phyloP scores from a whole-genome alignment of 2,888 invertebrate species.

The Hololepta plana region DNA sequence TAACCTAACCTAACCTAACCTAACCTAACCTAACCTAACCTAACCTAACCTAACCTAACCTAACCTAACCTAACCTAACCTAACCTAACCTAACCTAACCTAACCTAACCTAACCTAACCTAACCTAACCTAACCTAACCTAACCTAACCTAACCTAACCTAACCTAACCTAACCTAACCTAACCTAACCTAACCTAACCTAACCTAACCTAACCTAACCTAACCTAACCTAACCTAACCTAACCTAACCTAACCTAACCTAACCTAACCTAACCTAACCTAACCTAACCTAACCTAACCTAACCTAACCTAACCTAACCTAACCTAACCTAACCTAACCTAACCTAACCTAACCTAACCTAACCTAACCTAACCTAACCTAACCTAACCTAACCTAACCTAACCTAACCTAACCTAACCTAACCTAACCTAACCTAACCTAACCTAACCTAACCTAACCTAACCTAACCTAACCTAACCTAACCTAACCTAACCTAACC shows the following conservation, averaged over 20 bases:
- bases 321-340: conserved; percentile 8
- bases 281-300: conserved; percentile 7
- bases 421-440: too few species aligned
- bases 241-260: conserved; percentile 10
- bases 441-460: too few species aligned
- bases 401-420: too few species aligned
- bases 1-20: conserved; percentile 9
- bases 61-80: conserved; percentile 9
- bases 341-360: conserved; percentile 8
- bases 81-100: conserved; percentile 8
- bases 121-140: conserved; percentile 10
- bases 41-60: conserved; percentile 9
- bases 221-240: too few species aligned
- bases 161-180: conserved; percentile 11
- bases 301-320: conserved; percentile 8
- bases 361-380: too few species aligned
- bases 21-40: conserved; percentile 7
- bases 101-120: conserved; percentile 8
- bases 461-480: too few species aligned
- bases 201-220: conserved; percentile 9
- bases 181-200: conserved; percentile 9
- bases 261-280: conserved; percentile 9
- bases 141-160: conserved; percentile 11
- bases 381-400: too few species aligned
- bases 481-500: too few species aligned